Conservation (phyloP, 2,888 invertebrate species). For the Drosophila fungiperda region DNA sequence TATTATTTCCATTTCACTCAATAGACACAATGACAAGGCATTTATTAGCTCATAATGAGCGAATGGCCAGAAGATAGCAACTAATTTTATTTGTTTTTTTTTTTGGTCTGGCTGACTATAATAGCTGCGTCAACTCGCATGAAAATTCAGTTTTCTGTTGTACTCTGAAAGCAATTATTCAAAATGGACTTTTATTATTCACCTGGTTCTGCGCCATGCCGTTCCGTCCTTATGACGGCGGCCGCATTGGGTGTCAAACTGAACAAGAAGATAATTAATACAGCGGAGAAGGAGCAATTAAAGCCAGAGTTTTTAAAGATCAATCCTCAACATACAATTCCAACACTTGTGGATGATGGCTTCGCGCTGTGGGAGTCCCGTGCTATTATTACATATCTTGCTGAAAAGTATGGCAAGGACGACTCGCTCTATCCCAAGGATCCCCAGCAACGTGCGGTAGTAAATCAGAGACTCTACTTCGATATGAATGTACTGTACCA, state of each 20-base stretch:
- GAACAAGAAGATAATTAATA: constrained; percentile 87
- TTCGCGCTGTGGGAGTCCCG: constrained; percentile 93
- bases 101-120: constrained; percentile 13
- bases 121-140: not conserved
- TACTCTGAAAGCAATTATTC: constrained; percentile 1
- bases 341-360: constrained; percentile 93
- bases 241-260: constrained; percentile 88
- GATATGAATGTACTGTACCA: constrained; percentile 91
- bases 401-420: constrained; percentile 92
- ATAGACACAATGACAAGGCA: not conserved
- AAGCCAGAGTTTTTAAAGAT: constrained; percentile 89
- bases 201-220: constrained; percentile 88
- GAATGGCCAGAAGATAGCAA: constrained; percentile 4
- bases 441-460: constrained; percentile 89
- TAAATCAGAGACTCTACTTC: constrained; percentile 93
- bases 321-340: constrained; percentile 93
- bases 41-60: not conserved
- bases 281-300: constrained; percentile 88
- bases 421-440: constrained; percentile 91
- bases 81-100: not conserved
- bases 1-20: not conserved
- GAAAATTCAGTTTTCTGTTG: constrained; percentile 31
- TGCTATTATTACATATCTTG: constrained; percentile 92
- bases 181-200: constrained; percentile 88
- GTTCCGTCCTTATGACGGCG: constrained; percentile 88